Conservation (phyloP, 1,140 invertebrate species). For the Octopus sinensis region DNA sequence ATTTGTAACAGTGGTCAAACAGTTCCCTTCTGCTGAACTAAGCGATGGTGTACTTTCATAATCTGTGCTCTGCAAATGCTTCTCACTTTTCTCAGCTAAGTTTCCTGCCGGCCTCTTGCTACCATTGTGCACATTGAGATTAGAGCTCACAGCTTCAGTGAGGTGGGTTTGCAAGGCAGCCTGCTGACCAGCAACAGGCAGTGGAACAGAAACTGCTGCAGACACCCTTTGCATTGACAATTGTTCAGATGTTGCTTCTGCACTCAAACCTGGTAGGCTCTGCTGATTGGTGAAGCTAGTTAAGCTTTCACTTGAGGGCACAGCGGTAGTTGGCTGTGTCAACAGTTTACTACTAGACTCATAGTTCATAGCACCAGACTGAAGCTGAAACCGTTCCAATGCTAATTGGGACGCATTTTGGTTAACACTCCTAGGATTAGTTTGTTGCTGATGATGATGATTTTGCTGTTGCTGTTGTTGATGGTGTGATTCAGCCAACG, state of each 20-base stretch:
- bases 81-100: background rate
- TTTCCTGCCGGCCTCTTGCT: background rate
- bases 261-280: background rate
- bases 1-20: background rate
- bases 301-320: constrained; percentile 6
- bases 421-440: background rate
- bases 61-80: background rate
- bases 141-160: background rate
- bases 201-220: too few species aligned
- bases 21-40: background rate
- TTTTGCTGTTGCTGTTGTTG: too few species aligned
- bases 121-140: background rate
- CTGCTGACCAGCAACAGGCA: background rate
- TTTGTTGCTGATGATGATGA: background rate
- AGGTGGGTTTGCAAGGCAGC: background rate
- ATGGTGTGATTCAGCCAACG: background rate
- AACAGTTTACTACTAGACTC: background rate
- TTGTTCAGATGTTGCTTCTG: background rate
- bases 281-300: background rate
- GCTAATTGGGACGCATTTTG: background rate
- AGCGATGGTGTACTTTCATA: background rate
- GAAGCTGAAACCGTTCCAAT: background rate
- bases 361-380: constrained; percentile 1
- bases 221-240: too few species aligned
- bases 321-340: background rate